phyloP scores from a whole-genome alignment of 2,888 invertebrate genomes.

The Drosophila acutilabella region DNA sequence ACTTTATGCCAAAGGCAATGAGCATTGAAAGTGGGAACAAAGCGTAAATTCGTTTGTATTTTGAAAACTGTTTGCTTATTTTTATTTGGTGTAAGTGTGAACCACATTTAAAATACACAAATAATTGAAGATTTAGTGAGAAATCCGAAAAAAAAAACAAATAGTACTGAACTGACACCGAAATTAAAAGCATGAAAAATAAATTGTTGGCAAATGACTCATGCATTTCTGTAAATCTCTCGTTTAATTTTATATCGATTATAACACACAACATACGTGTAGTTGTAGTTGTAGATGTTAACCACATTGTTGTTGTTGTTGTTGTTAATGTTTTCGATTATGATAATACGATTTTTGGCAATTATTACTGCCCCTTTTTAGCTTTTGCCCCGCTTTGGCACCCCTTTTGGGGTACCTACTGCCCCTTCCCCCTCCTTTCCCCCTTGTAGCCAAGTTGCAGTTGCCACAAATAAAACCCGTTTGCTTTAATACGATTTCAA shows the following conservation, averaged over 20 bases:
- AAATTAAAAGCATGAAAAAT: slow-evolving; percentile 67
- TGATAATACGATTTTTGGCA: slow-evolving; percentile 69
- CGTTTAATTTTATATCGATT: slow-evolving; percentile 36
- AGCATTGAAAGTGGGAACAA: slow-evolving; percentile 50
- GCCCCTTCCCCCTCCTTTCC: slow-evolving; percentile 3
- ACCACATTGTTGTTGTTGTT: slow-evolving; percentile 27
- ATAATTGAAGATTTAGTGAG: slow-evolving; percentile 52
- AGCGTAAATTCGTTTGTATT: slow-evolving; percentile 26
- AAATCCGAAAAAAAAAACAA: slow-evolving; percentile 35
- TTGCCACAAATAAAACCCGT: slow-evolving; percentile 54
- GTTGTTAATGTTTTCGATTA: slow-evolving; percentile 71
- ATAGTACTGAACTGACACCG: slow-evolving; percentile 53
- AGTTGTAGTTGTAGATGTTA: background rate
- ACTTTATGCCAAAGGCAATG: slow-evolving; percentile 30
- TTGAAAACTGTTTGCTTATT: slow-evolving; percentile 8
- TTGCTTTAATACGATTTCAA: slow-evolving; percentile 30
- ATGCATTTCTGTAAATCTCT: slow-evolving; percentile 62
- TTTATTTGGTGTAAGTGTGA: slow-evolving; percentile 27
- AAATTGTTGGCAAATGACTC: slow-evolving; percentile 80
- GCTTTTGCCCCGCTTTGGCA: slow-evolving; percentile 18
- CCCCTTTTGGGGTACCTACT: slow-evolving; percentile 23
- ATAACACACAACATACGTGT: slow-evolving; percentile 8
- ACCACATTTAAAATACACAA: slow-evolving; percentile 35
- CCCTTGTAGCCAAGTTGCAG: slow-evolving; percentile 39
- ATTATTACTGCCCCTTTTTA: slow-evolving; percentile 62